These are phyloP conservation scores for Strigamia crassipes DNA, from an alignment of 2,888 invertebrate genomes.

Conservation along the genomic window DNA sequence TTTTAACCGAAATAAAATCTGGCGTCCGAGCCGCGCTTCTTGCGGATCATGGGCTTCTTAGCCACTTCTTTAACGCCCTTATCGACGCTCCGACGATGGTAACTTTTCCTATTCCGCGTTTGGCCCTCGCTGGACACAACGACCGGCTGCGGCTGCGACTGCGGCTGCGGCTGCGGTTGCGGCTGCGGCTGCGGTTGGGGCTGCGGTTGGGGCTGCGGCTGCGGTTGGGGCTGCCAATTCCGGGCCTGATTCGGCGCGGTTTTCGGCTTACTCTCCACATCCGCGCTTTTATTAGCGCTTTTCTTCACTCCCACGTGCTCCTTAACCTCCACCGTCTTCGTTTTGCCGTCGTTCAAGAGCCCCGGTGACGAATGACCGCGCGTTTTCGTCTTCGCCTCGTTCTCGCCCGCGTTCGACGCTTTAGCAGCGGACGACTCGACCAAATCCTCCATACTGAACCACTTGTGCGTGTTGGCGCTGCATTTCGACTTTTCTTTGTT, in stretches of 20 bases:
- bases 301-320: neutral
- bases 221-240: too few relatives aligned
- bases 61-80: neutral
- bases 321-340: neutral
- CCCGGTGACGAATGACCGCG: neutral
- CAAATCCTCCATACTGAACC: neutral
- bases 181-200: too few relatives aligned
- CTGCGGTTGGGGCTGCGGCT: too few relatives aligned
- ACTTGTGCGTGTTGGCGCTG: neutral
- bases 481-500: neutral
- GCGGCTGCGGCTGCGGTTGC: too few relatives aligned
- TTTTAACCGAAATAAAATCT: slow-evolving; percentile 8
- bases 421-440: neutral
- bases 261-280: neutral
- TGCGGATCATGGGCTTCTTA: neutral
- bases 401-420: neutral
- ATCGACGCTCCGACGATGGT: neutral
- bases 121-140: neutral
- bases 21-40: neutral
- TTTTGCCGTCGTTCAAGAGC: neutral
- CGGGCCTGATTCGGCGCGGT: neutral
- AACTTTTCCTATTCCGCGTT: neutral
- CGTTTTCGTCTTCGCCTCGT: neutral
- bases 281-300: neutral
- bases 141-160: too few relatives aligned